Base-by-base conservation (phyloP, 2,113 vertebrate genomes). In the Eupsittula cactorum region DNA sequence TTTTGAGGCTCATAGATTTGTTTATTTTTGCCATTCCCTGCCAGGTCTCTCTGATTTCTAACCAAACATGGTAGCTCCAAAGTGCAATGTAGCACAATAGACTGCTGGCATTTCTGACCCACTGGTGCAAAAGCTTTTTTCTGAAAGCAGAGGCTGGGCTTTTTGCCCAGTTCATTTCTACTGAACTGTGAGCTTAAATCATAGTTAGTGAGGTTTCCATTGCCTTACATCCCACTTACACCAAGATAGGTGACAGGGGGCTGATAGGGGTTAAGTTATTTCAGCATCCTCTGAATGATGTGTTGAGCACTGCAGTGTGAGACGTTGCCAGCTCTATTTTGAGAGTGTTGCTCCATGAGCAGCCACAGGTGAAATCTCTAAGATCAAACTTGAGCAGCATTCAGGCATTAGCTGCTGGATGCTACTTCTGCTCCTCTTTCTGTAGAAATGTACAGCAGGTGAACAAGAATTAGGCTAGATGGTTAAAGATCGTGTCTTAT, bases 251-350 rank as follows among this genome's bases (percentile, higher is more conserved):
- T n/a, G 53, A n/a, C 4, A 59, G 23, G 10, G 9, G 7, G 5
- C 53, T 53, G 65, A 57, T 49, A 11, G 6, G 11, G 18, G 8
- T 64, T 39, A n/a, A 24, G 33, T 47, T 46, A 39, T 42, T 55
- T 76, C 16, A 44, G 13, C 25, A n/a, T 73, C 37, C 52, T 44
- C n/a, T 25, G 27, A 47, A 10, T 10, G 42, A 37, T 12, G 39
- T 11, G 21, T 57, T 81, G 46, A 60, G 39, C 33, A 44, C n/a
- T 1, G 1, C 16, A 41, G 37, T 0, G 0, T 12, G 59, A 81
- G 47, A 37, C 5, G 0, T 28, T 64, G 42, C 53, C 37, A 0
- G 0, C 9, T 77, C 41, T 60, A 1, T 49, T 78, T 64, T 33
- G 16, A 16, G 18, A 78, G 25, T 5, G 11, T 59, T 82, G 50